Conservation (phyloP, 2,113 vertebrate genomes). For the Nettapus auritus region DNA sequence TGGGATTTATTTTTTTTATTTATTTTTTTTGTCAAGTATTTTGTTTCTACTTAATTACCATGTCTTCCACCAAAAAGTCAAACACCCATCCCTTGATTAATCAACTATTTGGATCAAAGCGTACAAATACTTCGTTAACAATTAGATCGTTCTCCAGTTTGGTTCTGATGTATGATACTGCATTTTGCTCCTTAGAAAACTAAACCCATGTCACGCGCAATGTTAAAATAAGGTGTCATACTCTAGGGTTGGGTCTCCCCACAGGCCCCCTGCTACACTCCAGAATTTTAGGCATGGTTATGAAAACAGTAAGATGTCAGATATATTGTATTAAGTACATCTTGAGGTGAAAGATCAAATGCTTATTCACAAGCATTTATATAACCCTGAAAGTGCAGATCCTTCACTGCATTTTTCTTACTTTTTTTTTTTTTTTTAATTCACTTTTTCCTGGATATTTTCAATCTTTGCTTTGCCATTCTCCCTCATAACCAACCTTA, state of each 20-base stretch:
- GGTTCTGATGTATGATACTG: not conserved
- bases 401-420: not conserved
- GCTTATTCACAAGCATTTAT: slow-evolving; percentile 22
- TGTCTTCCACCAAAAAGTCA: slow-evolving; percentile 15
- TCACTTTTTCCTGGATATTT: not conserved
- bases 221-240: slow-evolving; percentile 19
- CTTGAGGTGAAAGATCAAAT: not conserved
- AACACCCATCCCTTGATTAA: slow-evolving; percentile 29
- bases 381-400: not conserved
- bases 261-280: not conserved
- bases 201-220: not conserved
- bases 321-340: not conserved
- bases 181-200: slow-evolving; percentile 6
- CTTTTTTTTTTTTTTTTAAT: not conserved
- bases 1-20: slow-evolving; percentile 1
- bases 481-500: not conserved
- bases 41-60: slow-evolving; percentile 53
- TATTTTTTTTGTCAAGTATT: slow-evolving; percentile 10
- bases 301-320: slow-evolving; percentile 1
- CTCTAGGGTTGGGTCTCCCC: not conserved
- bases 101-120: slow-evolving; percentile 11
- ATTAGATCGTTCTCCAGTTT: not conserved
- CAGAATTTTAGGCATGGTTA: not conserved
- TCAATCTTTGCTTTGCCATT: not conserved
- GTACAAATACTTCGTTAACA: not conserved